phyloP scores from a whole-genome alignment of 2,797 vertebrate species.

The Epinephelus awoara region DNA sequence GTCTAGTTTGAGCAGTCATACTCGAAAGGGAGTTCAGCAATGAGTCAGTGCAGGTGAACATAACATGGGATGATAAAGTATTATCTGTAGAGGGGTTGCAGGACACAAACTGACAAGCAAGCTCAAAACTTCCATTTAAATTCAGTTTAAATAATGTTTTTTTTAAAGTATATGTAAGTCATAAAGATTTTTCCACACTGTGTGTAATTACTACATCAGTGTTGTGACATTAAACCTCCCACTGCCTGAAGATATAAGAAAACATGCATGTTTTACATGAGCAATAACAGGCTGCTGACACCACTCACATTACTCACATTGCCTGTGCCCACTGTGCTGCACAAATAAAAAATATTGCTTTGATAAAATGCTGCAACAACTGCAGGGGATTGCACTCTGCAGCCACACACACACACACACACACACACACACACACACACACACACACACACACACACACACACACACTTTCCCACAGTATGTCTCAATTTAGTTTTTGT shows the following conservation, averaged over 20 bases:
- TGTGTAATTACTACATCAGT: slow-evolving; percentile 38
- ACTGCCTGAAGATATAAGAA: slow-evolving; percentile 34
- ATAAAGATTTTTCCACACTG: background rate
- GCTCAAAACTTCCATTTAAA: background rate
- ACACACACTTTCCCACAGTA: background rate
- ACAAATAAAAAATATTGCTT: slow-evolving; percentile 7
- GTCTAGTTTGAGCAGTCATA: background rate
- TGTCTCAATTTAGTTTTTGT: background rate
- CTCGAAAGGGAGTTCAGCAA: background rate
- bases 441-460: slow-evolving; percentile 10
- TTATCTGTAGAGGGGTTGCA: background rate
- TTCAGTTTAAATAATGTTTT: background rate
- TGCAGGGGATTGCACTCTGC: background rate
- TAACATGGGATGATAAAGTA: background rate
- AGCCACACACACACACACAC: slow-evolving; percentile 5
- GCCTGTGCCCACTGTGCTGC: background rate
- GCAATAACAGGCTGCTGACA: slow-evolving; percentile 35
- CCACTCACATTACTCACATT: background rate
- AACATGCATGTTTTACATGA: slow-evolving; percentile 14
- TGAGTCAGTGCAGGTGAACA: background rate
- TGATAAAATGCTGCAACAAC: background rate
- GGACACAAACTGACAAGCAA: background rate
- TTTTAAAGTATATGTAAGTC: background rate
- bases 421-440: slow-evolving; percentile 27
- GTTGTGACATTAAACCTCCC: slow-evolving; percentile 14